Conservation (phyloP, 2,888 invertebrate genomes). For the Lepidocyrtinus sp. region DNA sequence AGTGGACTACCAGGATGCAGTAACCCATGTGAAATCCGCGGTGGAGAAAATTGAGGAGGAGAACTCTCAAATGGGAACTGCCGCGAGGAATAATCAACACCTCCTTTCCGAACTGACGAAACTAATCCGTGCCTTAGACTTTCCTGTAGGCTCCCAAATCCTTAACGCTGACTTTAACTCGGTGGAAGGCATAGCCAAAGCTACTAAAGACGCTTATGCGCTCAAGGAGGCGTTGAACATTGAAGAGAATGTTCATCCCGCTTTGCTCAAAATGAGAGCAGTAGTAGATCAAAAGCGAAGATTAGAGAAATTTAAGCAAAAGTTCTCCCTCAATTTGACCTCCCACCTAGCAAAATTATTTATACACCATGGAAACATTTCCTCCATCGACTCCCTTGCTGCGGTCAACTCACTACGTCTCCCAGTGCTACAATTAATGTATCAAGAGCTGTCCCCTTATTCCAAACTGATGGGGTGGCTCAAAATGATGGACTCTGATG, state of each 20-base stretch:
- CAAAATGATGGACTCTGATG: slow-evolving; percentile 87
- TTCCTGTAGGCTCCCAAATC: slow-evolving; percentile 65
- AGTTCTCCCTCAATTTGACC: slow-evolving; percentile 87
- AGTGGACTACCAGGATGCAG: slow-evolving; percentile 85
- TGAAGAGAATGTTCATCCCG: slow-evolving; percentile 78
- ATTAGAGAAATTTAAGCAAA: slow-evolving; percentile 83
- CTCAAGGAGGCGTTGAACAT: slow-evolving; percentile 67
- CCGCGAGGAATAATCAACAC: slow-evolving; percentile 87
- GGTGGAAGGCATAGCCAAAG: slow-evolving; percentile 66
- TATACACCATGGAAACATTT: slow-evolving; percentile 83
- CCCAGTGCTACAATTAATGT: slow-evolving; percentile 85
- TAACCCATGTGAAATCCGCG: slow-evolving; percentile 87
- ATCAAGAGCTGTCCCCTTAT: slow-evolving; percentile 89
- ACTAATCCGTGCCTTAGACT: slow-evolving; percentile 73
- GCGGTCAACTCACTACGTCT: slow-evolving; percentile 77
- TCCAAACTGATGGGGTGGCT: slow-evolving; percentile 94
- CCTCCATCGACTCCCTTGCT: slow-evolving; percentile 61
- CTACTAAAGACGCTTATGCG: slow-evolving; percentile 64
- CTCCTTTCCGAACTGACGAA: slow-evolving; percentile 85
- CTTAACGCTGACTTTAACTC: slow-evolving; percentile 66
- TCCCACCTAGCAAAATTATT: slow-evolving; percentile 95
- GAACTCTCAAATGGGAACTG: slow-evolving; percentile 88
- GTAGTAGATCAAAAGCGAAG: slow-evolving; percentile 86
- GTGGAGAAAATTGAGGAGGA: slow-evolving; percentile 94
- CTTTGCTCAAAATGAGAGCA: slow-evolving; percentile 80